Base-by-base conservation (phyloP, 2,113 vertebrate genomes). In the Herpetotheres cachinnans region DNA sequence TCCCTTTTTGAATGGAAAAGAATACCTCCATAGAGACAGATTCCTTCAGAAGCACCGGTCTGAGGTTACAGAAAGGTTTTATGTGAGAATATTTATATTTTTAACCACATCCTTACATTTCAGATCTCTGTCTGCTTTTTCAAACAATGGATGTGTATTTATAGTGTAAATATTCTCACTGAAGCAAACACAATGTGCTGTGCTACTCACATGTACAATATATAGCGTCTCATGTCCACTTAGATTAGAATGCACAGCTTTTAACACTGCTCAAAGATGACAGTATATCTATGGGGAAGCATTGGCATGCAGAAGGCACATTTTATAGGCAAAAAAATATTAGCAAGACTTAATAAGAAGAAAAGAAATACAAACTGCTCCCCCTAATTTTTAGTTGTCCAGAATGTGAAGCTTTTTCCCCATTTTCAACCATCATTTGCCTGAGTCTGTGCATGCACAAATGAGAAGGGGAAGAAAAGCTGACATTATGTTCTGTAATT, bases 231-330 rank as follows among this genome's bases (percentile, higher is more conserved):
- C 98, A 96, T 98, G 99, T 99, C 99, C 99, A 97, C 98, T 99
- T 97, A 72, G 97, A 98, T 99, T 99, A 99, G 98, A 97, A 98
- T 94, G 95, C 97, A 97, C 98, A 97, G 98, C 98, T 95, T 98
- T 98, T 98, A 98, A 98, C 96, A 93, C 95, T 98, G 98, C 98
- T 98, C 98, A 97, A 94, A 98, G 98, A 98, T 99, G 98, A 99
- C 99, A 98, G 98, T 98, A 78, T 98, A 99, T 99, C 98, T 99
- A 97, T 97, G 98, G 98, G 99, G 98, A 98, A 98, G 98, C 97
- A 96, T 86, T 98, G 98, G 98, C 98, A 98, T 98, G 98, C 98
- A 98, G 98, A 98, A 99, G 98, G 98, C 98, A 98, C 95, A 95
- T 98, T 98, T 98, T 97, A 89, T 90, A 81, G 98, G 62, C 71